A percentile compares a stretch with the other conserved stretches of the same genome.
Evolutionary conservation across 2,888 invertebrate species (phyloP).

Genomic region (Drosophila buzzatii): DNA sequence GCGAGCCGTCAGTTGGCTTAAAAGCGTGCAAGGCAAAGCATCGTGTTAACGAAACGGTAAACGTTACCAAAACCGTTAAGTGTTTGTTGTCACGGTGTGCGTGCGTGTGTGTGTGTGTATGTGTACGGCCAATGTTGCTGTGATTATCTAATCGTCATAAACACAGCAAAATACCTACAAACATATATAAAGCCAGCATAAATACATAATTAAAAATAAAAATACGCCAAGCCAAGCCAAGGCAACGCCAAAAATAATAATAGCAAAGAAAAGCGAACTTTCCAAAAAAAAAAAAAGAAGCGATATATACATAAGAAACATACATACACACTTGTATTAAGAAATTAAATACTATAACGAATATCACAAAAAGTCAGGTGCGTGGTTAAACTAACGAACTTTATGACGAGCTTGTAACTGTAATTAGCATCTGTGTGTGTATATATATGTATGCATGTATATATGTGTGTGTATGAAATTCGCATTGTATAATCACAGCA

Average conservation of each 20-base stretch:
- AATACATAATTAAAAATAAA: conserved; percentile 46
- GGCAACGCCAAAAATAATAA: conserved; percentile 55
- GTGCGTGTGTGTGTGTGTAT: not conserved
- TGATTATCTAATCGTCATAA: conserved; percentile 74
- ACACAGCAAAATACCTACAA: conserved; percentile 44
- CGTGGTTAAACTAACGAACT: conserved; percentile 63
- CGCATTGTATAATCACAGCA: conserved; percentile 69
- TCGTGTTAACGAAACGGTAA: conserved; percentile 51
- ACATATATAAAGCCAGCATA: conserved; percentile 30
- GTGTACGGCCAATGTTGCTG: conserved; percentile 44
- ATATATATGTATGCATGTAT: not conserved
- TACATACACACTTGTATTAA: conserved; percentile 24
- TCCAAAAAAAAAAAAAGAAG: conserved; percentile 33
- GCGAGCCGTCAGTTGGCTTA: conserved; percentile 74
- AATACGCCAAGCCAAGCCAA: conserved; percentile 15
- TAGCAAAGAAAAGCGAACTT: conserved; percentile 54
- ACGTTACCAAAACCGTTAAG: conserved; percentile 45
- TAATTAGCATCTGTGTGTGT: not conserved
- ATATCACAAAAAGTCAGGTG: conserved; percentile 46
- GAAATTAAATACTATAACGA: conserved; percentile 41
- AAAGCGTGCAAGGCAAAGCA: conserved; percentile 71
- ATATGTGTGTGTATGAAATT: conserved; percentile 36
- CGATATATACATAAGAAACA: conserved; percentile 3
- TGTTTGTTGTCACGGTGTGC: conserved; percentile 38
- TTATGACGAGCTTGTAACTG: conserved; percentile 35